A percentile compares a stretch with the other conserved stretches of the same genome.
phyloP scores from a whole-genome alignment of 2,888 invertebrate genomes.

The Mimas tiliae region DNA sequence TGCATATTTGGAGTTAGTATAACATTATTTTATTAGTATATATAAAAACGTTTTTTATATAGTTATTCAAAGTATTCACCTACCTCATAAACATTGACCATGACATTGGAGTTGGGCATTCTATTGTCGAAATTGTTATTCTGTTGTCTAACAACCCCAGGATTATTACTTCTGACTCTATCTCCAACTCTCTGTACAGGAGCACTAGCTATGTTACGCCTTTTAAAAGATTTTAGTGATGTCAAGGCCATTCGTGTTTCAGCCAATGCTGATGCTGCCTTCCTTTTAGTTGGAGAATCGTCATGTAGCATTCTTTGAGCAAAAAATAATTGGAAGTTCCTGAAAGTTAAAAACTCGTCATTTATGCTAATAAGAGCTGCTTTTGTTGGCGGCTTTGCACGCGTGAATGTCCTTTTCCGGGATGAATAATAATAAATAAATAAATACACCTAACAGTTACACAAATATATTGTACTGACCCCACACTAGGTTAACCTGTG shows the following conservation, averaged over 20 bases:
- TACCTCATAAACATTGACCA: conserved; percentile 85
- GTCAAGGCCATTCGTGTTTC: conserved; percentile 92
- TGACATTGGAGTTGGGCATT: conserved; percentile 75
- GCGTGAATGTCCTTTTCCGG: too few relatives aligned
- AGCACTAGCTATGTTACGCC: conserved; percentile 78
- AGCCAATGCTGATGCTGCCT: conserved; percentile 85
- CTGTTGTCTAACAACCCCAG: conserved; percentile 83
- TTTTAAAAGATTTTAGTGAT: conserved; percentile 88
- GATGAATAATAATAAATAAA: too few relatives aligned
- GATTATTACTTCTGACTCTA: conserved; percentile 78
- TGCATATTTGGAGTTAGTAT: too few relatives aligned
- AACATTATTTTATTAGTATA: too few relatives aligned
- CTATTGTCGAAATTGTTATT: conserved; percentile 62
- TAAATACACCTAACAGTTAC: too few relatives aligned
- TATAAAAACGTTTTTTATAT: too few relatives aligned
- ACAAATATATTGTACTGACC: too few relatives aligned
- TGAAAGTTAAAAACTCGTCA: conserved; percentile 53
- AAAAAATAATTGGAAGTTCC: conserved; percentile 90
- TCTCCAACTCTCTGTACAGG: conserved; percentile 83
- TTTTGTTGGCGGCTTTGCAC: too few relatives aligned
- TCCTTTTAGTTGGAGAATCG: conserved; percentile 83
- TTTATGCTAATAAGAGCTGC: too few relatives aligned
- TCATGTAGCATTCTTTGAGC: conserved; percentile 88
- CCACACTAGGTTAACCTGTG: too few relatives aligned
- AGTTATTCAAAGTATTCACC: conserved; percentile 33